Conservation (phyloP, 2,797 vertebrate genomes). For the Lepidocolaptes lacrymiger region DNA sequence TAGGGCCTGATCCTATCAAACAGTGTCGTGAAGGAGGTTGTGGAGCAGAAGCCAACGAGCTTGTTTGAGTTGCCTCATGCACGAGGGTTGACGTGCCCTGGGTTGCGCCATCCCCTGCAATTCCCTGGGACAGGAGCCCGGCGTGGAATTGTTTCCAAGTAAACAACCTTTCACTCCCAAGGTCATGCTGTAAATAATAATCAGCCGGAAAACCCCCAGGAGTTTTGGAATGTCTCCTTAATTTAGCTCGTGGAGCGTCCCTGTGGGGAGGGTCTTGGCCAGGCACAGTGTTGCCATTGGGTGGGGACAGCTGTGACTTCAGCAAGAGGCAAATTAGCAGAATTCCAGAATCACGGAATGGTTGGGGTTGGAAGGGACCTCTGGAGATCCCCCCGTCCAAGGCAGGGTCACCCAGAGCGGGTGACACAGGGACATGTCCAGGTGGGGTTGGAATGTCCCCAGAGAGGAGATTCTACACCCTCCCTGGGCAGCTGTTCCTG, state of each 20-base stretch:
- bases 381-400: too few relatives aligned
- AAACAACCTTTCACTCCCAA: constrained; percentile 1
- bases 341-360: accelerated
- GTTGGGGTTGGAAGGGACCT: too few relatives aligned
- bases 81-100: background rate
- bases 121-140: background rate
- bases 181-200: background rate
- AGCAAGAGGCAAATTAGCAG: background rate
- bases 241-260: accelerated
- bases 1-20: background rate
- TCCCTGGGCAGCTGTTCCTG: background rate
- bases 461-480: background rate
- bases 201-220: background rate
- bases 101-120: background rate
- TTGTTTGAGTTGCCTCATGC: background rate
- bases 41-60: background rate
- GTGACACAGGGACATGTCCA: accelerated
- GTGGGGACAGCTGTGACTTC: background rate
- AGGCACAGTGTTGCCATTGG: accelerated
- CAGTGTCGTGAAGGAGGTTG: background rate
- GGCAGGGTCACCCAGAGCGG: too few relatives aligned
- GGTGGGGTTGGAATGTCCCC: background rate
- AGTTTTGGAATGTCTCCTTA: background rate
- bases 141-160: background rate
- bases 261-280: background rate